Base-by-base conservation (phyloP, 2,888 invertebrate genomes). In the Lepidonotus clava region DNA sequence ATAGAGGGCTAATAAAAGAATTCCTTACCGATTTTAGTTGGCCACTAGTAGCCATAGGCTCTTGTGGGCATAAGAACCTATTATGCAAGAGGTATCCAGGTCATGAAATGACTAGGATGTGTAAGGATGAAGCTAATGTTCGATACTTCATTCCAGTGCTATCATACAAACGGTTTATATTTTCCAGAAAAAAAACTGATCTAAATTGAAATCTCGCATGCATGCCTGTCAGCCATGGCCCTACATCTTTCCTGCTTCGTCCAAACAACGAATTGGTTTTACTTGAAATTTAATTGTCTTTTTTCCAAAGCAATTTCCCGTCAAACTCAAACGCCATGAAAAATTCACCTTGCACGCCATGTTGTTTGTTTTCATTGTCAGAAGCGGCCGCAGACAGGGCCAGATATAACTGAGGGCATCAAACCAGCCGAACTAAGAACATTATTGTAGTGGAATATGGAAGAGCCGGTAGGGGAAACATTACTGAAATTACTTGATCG, bases 311-410 rank as follows among this genome's bases (percentile, higher is more conserved):
- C 61, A 61, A 61, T 61, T 61, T 61, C 61, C 61, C 24, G 61
- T 61, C 61, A 14, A 61, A 61, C 24, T 61, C 28, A 61, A 61
- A 61, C n/a, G 28, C 61, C 61, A 61, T 61, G 61, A 61, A 61
- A 61, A 61, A 61, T 28, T 61, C 24, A 61, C 61, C 2, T 2
- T 24, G 24, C 61, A 61, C 61, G 61, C 61, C 61, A 61, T 28
- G 28, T 11, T 61, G 61, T 61, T 61, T 61, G 61, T 61, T 61
- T 61, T 61, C 61, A 24, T 61, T 61, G 61, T 18, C 61, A 28
- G 28, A 24, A 61, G 61, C 61, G 61, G 61, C 61, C 61, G 28
- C 18, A 1, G 21, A 18, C n/a, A 53, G 6, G 53, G n/a, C n/a
- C n/a, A n/a, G n/a, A n/a, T n/a, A n/a, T n/a, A n/a, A n/a, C n/a